phyloP scores from a whole-genome alignment of 2,888 invertebrate species.

The Cancer borealis region DNA sequence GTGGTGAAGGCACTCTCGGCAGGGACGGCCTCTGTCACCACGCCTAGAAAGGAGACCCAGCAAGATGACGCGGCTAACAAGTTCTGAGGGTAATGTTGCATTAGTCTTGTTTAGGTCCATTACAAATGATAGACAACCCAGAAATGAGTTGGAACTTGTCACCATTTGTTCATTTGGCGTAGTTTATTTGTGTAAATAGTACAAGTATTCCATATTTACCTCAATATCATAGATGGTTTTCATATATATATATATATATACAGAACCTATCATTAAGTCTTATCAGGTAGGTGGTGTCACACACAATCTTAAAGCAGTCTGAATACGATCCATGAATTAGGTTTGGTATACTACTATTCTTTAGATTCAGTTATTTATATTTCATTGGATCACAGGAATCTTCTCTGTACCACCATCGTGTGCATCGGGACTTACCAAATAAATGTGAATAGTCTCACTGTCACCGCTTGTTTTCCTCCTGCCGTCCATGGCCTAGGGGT shows the following conservation, averaged over 20 bases:
- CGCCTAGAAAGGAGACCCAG: constrained; percentile 25
- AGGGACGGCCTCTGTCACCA: not conserved
- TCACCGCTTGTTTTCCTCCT: not conserved
- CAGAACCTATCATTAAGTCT: not conserved
- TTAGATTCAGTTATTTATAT: not conserved
- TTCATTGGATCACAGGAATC: not conserved
- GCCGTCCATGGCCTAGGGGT: not conserved
- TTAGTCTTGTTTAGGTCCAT: not conserved
- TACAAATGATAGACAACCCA: not conserved
- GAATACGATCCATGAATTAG: not conserved
- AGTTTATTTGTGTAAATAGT: not conserved
- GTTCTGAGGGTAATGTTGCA: not conserved
- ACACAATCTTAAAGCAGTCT: not conserved
- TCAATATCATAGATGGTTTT: not conserved
- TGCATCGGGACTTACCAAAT: not conserved
- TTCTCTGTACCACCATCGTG: not conserved
- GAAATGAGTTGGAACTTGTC: not conserved
- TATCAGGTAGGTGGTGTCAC: not conserved
- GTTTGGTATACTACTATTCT: not conserved
- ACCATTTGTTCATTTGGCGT: not conserved
- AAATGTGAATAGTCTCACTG: not conserved
- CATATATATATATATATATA: not conserved
- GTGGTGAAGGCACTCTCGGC: constrained; percentile 54
- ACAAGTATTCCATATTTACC: not conserved
- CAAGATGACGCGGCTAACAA: not conserved